Base-by-base conservation (phyloP, 2,888 invertebrate species). In the Cenopis cana region DNA sequence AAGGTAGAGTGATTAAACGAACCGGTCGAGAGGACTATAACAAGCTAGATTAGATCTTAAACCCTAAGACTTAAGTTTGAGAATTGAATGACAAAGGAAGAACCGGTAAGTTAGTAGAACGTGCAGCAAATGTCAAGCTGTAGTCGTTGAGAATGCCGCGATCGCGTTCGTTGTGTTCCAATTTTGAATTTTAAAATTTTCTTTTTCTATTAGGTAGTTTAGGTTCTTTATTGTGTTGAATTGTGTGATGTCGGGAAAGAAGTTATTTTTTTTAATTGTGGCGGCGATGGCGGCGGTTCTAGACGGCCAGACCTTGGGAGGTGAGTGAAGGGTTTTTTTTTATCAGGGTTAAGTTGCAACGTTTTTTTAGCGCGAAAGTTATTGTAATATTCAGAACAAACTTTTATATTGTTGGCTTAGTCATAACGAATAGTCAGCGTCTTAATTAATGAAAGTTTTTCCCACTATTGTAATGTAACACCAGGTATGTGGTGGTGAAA, bases 261-360 rank as follows among this genome's bases (percentile, higher is more conserved):
- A 77, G 73, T 79, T 88, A 62, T 82, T 85, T 75, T 77, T 82
- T 78, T 78, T 86, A 52, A 74, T 82, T 76, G 77, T 84, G 74
- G 76, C 82, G 73, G 76, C 82, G 33, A 79, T 86, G 79, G 83
- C 84, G 72, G 78, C 85, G 65, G 82, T 87, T 72, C 78, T 87
- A 77, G 85, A 87, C 73, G 90, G 88, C 67, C 90, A 91, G 79
- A 89, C 89, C 87, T 89, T 90, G 89, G 84, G 86, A 68, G 92
- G 91, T 91, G 75, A 92, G 92, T 91, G 90, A 92, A 91, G 91
- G 91, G 90, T 66, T 79, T 80, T 82, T 84, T n/a, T 82, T 83
- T 75, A 78, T 54, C 64, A 64, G 64, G 64, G 64, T 64, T 64
- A 54, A 24, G 20, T 38, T 50, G 50, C 62, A 62, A 36, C 52